Conservation (phyloP, 2,797 vertebrate genomes). For the Falco naumanni region DNA sequence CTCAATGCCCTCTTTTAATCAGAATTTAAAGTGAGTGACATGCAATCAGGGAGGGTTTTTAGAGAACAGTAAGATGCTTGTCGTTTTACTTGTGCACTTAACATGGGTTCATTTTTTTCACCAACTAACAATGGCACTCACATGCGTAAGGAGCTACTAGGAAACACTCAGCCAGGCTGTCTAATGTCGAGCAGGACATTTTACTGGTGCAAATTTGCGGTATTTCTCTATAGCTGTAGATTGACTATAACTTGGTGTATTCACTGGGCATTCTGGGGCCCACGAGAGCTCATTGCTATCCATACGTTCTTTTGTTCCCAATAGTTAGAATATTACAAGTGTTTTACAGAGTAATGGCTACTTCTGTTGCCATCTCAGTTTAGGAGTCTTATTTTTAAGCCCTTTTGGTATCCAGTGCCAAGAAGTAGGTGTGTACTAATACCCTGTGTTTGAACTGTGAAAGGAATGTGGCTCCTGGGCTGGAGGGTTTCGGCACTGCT, state of each 20-base stretch:
- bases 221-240: constrained; percentile 26
- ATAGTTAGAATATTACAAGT: not conserved
- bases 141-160: not conserved
- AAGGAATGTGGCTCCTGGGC: not conserved
- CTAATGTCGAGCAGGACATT: not conserved
- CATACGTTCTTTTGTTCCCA: not conserved
- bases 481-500: not conserved
- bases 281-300: not conserved
- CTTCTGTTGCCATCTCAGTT: not conserved
- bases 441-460: not conserved
- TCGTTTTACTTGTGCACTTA: constrained; percentile 14
- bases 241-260: not conserved
- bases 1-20: constrained; percentile 46
- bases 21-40: constrained; percentile 41
- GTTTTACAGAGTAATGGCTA: not conserved
- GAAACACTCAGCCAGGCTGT: not conserved
- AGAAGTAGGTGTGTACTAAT: not conserved
- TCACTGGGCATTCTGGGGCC: not conserved
- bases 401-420: not conserved
- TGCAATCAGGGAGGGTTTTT: constrained; percentile 54
- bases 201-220: constrained; percentile 4
- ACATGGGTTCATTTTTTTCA: not conserved
- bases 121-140: not conserved
- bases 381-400: not conserved
- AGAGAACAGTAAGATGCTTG: constrained; percentile 30